Base-by-base conservation (phyloP, 2,113 vertebrate genomes). In the Pagrus major region DNA sequence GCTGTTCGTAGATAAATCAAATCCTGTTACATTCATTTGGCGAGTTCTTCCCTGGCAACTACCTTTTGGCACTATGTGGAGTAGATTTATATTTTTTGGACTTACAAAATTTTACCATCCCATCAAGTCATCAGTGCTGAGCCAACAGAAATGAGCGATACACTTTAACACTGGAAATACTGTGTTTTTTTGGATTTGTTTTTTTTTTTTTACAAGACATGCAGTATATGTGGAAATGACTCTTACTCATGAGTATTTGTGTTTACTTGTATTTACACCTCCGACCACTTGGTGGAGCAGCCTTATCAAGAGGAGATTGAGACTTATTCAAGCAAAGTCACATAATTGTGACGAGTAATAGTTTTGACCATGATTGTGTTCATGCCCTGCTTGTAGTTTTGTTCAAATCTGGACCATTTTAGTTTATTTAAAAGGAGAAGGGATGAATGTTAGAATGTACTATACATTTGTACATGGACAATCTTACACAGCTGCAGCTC, bases 1-100 rank as follows among this genome's bases (percentile, higher is more conserved):
- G 6, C 33, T 10, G 27, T 31, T 37, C 44, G 14, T 31, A n/a
- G 42, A 46, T 54, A 23, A 63, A 49, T 64, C 31, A 47, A 35
- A 29, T 70, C 10, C 9, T 15, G 5, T 31, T 21, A 18, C 14
- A 42, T 39, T 18, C 6, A n/a, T 71, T 55, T 78, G 15, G n/a
- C 20, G 8, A 6, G 27, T 46, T 49, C 9, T 35, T 49, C 41
- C 25, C 64, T 71, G n/a, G 21, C 37, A 51, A 12, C 33, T 15
- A n/a, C 12, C 5, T 69, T 69, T 49, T 69, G 44, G 55, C 42
- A 51, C 18, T 23, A 5, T 64, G 33, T 60, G 35, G 15, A 47
- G 23, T 9, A 27, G 42, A 70, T 78, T 52, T 27, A 61, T 25
- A 47, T 66, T 66, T 66, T 66, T 66, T 39, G 35, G n/a, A 60